phyloP scores from a whole-genome alignment of 2,797 vertebrate genomes.

The Pseudochaenichthys georgianus region DNA sequence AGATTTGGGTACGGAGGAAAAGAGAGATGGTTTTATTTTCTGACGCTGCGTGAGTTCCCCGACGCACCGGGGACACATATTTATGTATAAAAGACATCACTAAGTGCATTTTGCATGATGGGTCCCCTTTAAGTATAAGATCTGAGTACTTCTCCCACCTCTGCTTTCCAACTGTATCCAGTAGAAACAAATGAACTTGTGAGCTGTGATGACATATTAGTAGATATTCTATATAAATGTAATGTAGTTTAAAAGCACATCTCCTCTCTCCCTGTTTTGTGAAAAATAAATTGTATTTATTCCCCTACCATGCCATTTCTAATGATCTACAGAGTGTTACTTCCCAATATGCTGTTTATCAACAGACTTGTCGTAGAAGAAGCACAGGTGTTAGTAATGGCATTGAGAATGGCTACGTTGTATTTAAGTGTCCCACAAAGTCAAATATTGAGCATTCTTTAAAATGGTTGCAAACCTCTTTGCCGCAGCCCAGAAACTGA shows the following conservation, averaged over 20 bases:
- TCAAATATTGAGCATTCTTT: no score
- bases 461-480: no score
- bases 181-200: neutral
- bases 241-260: neutral
- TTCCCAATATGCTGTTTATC: neutral
- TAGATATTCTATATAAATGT: neutral
- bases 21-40: no score
- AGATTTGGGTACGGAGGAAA: no score
- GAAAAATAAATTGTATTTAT: neutral
- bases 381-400: neutral
- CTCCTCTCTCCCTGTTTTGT: neutral
- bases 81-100: no score
- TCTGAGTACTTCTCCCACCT: no score
- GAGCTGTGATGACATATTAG: neutral
- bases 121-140: no score
- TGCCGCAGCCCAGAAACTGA: conserved; percentile 1
- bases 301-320: neutral
- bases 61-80: no score
- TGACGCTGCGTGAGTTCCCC: no score
- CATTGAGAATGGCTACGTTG: neutral
- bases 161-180: neutral
- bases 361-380: neutral
- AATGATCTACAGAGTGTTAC: neutral
- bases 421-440: neutral
- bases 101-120: no score